Evolutionary conservation across 2,797 vertebrate genomes (phyloP), one percentile per base, ranked within the genome.

Genomic region (Tolypeutes matacus): DNA sequence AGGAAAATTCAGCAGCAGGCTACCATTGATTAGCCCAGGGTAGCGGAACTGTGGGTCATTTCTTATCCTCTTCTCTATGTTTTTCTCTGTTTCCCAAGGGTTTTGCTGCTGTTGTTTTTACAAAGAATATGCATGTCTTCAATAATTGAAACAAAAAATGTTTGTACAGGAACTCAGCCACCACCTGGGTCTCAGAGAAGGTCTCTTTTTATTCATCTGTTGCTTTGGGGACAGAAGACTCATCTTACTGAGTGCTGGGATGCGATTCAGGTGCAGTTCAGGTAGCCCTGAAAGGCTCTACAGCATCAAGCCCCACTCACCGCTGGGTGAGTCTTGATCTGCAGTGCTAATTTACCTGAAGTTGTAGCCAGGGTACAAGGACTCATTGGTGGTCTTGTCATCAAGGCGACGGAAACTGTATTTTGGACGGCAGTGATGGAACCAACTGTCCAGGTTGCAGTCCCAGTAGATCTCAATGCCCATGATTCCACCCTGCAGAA

Each of bases 381-480:
- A 98, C 88, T 96, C 98, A 67, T 98, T 98, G 90, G 98, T 98
- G 82, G 98, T 98, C 92, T 98, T 99, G 97, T 99, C 98, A 4
- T 99, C 99, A 46, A 99, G 98, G 18, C 98, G 98, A 4, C 98
- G 98, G 98, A 99, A 99, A 85, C 98, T 97, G 94, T 99, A 99
- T 2, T 92, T 96, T 36, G 99, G 99, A 8, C 88, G 96, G 95
- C 99, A 99, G 88, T 8, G 97, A 15, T 97, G 96, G 77, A 60
- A 97, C 86, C 99, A 97, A 2, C 78, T 82, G 97, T 99, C 99
- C 95, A 99, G 97, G 97, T 99, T 97, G 91, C 99, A 99, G 88
- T 99, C 98, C 99, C 99, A 99, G 39, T 98, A 98, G 93, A 99
- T 99, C 95, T 99, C 99, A 67, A 99, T 98, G 88, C 98, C 99